Base-by-base conservation (phyloP, 2,888 invertebrate species). In the Pristionchus arcanus region DNA sequence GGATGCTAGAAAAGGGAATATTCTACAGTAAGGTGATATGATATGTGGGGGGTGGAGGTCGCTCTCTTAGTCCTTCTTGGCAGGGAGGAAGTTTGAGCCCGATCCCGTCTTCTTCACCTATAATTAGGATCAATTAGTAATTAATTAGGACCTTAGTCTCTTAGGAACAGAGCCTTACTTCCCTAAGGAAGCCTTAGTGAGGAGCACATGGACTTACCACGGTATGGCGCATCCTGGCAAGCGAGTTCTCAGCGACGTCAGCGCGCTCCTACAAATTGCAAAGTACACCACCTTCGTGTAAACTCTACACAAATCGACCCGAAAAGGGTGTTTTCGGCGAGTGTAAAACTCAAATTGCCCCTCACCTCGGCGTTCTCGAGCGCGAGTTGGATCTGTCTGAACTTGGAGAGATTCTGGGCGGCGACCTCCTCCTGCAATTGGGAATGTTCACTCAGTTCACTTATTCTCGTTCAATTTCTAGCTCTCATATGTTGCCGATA, bases 331-430 rank as follows among this genome's bases (percentile, higher is more conserved):
- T 63, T 31, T 34, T 63, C 25, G 9, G 31, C 34, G 34, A 55
- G 83, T 83, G 83, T 25, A 85, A 59, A 59, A 59, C 55, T 1
- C 59, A 55, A 59, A 31, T 25, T 63, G 28, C 31, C 19, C 55
- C 71, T 68, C 53, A 88, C 87, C 94, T 96, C 96, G 87, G 96
- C 96, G 92, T 96, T 96, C 93, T 96, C 96, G 89, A 96, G 94
- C 90, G 96, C 96, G 91, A 94, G 96, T 97, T 98, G 96, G 97
- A 98, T 93, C 92, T 95, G 94, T 71, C 95, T 94, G 98, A 98
- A 98, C 97, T 98, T 98, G 96, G 98, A 98, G 96, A 98, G 97
- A 96, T 98, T 98, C 96, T 98, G 97, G 95, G 98, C 98, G 95
- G 98, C 98, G 95, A 98, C 98, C 96, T 98, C 98, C 96, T 98